Evolutionary conservation across 2,888 invertebrate genomes (phyloP).

Genomic region (Platerodrilus igneus): DNA sequence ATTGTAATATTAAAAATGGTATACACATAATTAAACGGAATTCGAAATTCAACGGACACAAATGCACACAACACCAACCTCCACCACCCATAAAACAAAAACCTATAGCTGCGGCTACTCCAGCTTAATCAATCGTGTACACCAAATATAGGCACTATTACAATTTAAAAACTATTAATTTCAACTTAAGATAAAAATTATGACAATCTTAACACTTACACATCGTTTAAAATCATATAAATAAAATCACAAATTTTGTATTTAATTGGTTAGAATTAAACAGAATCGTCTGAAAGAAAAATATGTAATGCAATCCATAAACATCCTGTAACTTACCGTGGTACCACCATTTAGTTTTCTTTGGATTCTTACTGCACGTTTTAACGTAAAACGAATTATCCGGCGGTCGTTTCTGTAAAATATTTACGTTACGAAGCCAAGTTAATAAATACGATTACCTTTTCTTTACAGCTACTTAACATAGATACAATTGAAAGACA

Average conservation of each 20-base stretch:
- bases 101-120: too few relatives aligned
- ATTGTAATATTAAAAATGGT: too few relatives aligned
- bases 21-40: too few relatives aligned
- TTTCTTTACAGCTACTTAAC: conserved; percentile 98
- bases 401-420: conserved; percentile 85
- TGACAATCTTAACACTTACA: too few relatives aligned
- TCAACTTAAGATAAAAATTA: conserved; percentile 22
- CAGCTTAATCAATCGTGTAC: conserved; percentile 11
- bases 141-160: conserved; percentile 4
- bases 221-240: too few relatives aligned
- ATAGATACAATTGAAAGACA: conserved; percentile 97
- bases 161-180: neutral
- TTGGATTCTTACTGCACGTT: conserved; percentile 98
- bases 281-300: conserved; percentile 39
- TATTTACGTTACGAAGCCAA: conserved; percentile 16
- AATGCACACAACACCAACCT: too few relatives aligned
- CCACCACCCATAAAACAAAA: too few relatives aligned
- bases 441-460: too few relatives aligned
- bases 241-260: conserved; percentile 28
- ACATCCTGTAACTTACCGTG: conserved; percentile 93
- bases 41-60: too few relatives aligned
- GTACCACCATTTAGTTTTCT: conserved; percentile 99
- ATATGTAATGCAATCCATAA: too few relatives aligned
- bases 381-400: conserved; percentile 96
- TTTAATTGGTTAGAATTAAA: conserved; percentile 28